Percentiles rank a stretch among this genome's conserved stretches.
phyloP scores from a whole-genome alignment of 2,888 invertebrate species.

The Melanargia galathea region DNA sequence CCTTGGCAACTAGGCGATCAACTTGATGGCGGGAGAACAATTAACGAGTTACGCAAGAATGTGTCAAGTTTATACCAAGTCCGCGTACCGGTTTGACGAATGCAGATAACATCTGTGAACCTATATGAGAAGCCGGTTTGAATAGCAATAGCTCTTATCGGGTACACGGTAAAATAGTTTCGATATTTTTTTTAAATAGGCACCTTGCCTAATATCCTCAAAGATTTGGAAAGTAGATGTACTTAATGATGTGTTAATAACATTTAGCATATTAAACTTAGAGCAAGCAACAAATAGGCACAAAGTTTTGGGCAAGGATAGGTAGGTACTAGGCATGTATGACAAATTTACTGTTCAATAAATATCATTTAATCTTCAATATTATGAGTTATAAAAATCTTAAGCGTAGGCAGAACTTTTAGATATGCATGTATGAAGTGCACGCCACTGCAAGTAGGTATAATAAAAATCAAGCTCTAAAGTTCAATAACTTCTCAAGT shows the following conservation, averaged over 20 bases:
- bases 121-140: conserved; percentile 37
- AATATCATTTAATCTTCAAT: too few relatives aligned
- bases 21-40: conserved; percentile 22
- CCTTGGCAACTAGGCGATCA: neutral
- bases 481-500: neutral
- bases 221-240: neutral
- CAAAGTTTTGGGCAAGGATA: too few relatives aligned
- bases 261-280: too few relatives aligned
- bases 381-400: too few relatives aligned
- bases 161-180: conserved; percentile 19
- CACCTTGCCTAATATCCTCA: conserved; percentile 14
- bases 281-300: too few relatives aligned
- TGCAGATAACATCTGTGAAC: conserved; percentile 38
- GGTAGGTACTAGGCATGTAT: too few relatives aligned
- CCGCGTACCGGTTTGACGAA: conserved; percentile 38
- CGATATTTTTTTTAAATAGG: conserved; percentile 18
- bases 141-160: conserved; percentile 32
- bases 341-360: too few relatives aligned
- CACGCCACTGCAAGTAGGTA: too few relatives aligned
- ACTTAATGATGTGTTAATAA: neutral
- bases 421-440: too few relatives aligned
- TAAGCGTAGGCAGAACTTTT: too few relatives aligned
- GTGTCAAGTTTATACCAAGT: conserved; percentile 40
- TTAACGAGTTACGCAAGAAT: conserved; percentile 40
- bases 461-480: too few relatives aligned